These are phyloP conservation scores for Pelosia muscerda DNA, from an alignment of 2,888 invertebrate species.

Conservation along the genomic window DNA sequence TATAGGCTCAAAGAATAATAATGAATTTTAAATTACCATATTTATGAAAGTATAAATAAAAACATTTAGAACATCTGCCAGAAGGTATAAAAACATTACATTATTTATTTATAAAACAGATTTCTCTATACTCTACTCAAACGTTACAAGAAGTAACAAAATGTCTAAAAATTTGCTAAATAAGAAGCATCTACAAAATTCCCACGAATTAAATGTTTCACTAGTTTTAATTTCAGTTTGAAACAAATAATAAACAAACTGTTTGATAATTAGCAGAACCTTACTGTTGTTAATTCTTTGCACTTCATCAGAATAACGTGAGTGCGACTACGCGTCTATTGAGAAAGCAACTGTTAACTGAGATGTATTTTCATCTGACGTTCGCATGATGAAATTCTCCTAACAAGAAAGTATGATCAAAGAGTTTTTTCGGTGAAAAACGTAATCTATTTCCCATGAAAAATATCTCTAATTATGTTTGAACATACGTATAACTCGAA, in stretches of 20 bases:
- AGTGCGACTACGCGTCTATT: neutral
- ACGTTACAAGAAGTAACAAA: neutral
- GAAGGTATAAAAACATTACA: neutral
- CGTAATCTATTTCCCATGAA: neutral
- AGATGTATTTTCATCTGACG: neutral
- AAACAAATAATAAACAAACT: conserved; percentile 1
- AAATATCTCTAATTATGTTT: neutral
- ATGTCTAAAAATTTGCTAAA: neutral
- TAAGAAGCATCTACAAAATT: neutral
- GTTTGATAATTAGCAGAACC: neutral
- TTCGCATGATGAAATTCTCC: neutral
- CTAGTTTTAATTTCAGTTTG: conserved; percentile 1
- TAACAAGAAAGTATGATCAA: conserved; percentile 4
- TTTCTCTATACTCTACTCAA: neutral
- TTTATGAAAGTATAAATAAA: neutral
- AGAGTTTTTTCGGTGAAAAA: neutral
- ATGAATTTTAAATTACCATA: neutral
- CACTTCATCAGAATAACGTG: neutral
- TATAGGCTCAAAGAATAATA: no score
- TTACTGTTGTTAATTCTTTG: neutral
- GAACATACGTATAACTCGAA: no score
- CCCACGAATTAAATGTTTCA: neutral
- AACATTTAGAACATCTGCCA: neutral
- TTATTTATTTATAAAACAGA: neutral
- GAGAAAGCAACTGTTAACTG: conserved; percentile 4